Evolutionary conservation across 1,140 invertebrate species (phyloP).

Genomic region (Antheraea pernyi): DNA sequence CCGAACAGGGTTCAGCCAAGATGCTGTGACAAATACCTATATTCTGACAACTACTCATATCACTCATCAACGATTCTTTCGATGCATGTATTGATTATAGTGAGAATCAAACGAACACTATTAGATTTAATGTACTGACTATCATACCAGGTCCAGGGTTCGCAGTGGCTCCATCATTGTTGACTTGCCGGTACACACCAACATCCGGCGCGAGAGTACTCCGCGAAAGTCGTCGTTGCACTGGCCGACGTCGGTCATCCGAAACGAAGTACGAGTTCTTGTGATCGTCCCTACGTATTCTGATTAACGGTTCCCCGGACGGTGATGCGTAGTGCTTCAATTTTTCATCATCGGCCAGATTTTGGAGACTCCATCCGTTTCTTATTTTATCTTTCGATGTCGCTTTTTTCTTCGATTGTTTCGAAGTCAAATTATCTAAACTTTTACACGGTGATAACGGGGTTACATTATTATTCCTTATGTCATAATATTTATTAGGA

Average conservation of each 20-base stretch:
- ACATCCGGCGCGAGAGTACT: constrained; percentile 51
- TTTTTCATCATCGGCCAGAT: constrained; percentile 57
- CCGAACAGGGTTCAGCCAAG: too few species aligned
- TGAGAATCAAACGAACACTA: background rate
- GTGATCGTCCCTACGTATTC: constrained; percentile 43
- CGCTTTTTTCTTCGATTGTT: constrained; percentile 36
- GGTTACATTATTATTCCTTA: constrained; percentile 63
- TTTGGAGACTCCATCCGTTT: constrained; percentile 65
- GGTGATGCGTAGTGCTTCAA: constrained; percentile 62
- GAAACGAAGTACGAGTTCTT: constrained; percentile 65
- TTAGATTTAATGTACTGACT: constrained; percentile 2
- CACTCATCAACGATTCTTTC: too few species aligned
- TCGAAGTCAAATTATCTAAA: constrained; percentile 65
- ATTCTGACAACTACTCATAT: too few species aligned
- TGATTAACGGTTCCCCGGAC: constrained; percentile 35
- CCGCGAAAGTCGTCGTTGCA: constrained; percentile 45
- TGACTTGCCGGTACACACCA: constrained; percentile 62
- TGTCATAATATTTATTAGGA: constrained; percentile 60
- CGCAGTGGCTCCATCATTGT: constrained; percentile 37
- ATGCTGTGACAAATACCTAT: too few species aligned
- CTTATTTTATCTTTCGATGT: constrained; percentile 45
- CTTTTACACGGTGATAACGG: constrained; percentile 62
- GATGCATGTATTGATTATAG: background rate
- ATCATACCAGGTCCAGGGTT: constrained; percentile 32
- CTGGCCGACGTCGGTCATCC: constrained; percentile 52